A percentile compares a stretch with the other conserved stretches of the same genome.
Conservation (phyloP, 2,888 invertebrate genomes). For the Erpobdella octoculata region DNA sequence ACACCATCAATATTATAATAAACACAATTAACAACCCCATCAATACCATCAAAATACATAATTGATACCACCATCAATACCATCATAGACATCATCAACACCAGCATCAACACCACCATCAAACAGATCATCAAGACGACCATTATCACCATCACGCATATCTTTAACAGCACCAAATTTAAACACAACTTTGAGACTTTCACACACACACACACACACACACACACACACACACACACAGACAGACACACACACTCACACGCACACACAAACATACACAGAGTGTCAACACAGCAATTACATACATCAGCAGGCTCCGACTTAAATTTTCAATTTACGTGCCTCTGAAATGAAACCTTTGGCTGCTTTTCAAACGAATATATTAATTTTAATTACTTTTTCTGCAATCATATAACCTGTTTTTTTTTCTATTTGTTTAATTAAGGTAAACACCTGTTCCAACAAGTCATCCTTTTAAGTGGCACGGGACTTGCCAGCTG, state of each 20-base stretch:
- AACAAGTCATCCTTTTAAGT: slow-evolving; percentile 83
- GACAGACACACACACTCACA: too few relatives aligned
- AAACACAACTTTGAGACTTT: too few relatives aligned
- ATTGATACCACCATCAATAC: neutral
- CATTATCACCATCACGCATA: neutral
- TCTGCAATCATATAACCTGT: too few relatives aligned
- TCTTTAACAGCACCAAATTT: neutral
- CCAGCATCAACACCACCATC: neutral
- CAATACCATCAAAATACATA: neutral
- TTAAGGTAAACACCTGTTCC: slow-evolving; percentile 49
- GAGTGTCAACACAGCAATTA: neutral
- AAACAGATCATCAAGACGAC: neutral
- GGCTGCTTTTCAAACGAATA: too few relatives aligned
- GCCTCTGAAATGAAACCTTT: too few relatives aligned
- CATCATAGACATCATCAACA: neutral
- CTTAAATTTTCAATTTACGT: neutral
- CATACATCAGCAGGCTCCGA: neutral
- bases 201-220: too few relatives aligned
- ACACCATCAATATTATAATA: neutral
- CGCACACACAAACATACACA: too few relatives aligned
- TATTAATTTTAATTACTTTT: too few relatives aligned
- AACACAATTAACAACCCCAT: too few relatives aligned
- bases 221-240: too few relatives aligned
- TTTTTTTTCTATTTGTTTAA: too few relatives aligned
- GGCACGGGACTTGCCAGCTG: slow-evolving; percentile 60